Evolutionary conservation across 2,113 vertebrate genomes (phyloP), one percentile per base, ranked within the genome.

Genomic region (Paedocypris sp.): DNA sequence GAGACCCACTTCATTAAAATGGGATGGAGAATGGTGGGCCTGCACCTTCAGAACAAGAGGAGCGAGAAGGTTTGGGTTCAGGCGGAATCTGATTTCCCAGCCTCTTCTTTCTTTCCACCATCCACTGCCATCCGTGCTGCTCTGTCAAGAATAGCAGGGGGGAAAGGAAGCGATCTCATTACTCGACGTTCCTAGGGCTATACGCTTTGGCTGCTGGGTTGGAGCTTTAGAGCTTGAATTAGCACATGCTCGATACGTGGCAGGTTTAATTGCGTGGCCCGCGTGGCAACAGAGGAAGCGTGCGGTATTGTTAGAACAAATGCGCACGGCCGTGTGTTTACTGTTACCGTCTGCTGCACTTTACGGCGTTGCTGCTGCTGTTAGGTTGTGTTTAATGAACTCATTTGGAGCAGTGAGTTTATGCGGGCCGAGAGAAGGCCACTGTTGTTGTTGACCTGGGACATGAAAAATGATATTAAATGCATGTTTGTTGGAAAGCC

Each of bases 1-100:
- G 71, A 81, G 71, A 80, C 77, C 75, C 67, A 36, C 76, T 78
- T 77, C 69, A 79, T 80, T 79, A 79, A 75, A 81, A 76, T 68
- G 62, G 72, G 59, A 74, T 67, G 56, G 70, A 76, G 67, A 63
- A 69, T 60, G 39, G 57, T 31, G 39, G 36, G 47, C 39, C 41
- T 15, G 31, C 47, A 32, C 68, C 53, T 66, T 62, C 46, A 58
- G 56, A 22, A 23, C 25, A 50, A 77, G 73, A 75, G 63, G 62
- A 60, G 70, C 67, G 69, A 78, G 72, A 80, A 48, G 47, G 62
- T 50, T 32, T 35, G 43, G 60, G 47, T 5, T 19, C 48, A 32
- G 60, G 62, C 39, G 67, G 43, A 38, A 51, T 39, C 62, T 36
- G 61, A 64, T 75, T 42, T 67, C 41, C 42, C 42, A 18, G 18